Evolutionary conservation across 2,888 invertebrate species (phyloP).

Genomic region (Drosophila picticornis): DNA sequence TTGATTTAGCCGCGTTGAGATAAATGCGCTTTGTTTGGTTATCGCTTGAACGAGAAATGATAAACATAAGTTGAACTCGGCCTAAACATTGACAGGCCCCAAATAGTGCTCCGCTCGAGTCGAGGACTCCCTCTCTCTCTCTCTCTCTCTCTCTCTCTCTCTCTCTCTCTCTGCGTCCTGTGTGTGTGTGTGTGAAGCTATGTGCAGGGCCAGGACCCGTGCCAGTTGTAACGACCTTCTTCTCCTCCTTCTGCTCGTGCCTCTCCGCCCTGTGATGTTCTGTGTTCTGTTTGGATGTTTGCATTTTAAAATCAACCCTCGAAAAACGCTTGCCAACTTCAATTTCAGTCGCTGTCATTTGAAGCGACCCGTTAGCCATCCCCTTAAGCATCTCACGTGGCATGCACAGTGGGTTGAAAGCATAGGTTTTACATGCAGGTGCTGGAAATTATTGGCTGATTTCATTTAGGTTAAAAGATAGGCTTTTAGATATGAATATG

Average conservation of each 20-base stretch:
- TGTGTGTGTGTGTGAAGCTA: conserved; percentile 69
- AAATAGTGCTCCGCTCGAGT: conserved; percentile 22
- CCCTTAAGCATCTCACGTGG: conserved; percentile 11
- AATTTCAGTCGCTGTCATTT: conserved; percentile 76
- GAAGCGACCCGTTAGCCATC: conserved; percentile 44
- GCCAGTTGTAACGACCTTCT: conserved; percentile 52
- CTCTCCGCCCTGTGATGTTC: conserved; percentile 23
- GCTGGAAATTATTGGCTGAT: not conserved
- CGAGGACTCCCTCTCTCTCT: conserved; percentile 6
- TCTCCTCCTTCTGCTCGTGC: not conserved
- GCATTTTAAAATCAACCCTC: conserved; percentile 79
- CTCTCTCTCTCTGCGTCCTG: conserved; percentile 17
- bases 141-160: not conserved
- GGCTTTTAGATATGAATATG: not conserved
- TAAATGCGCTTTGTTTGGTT: conserved; percentile 70
- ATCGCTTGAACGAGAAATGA: conserved; percentile 52
- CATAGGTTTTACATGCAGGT: not conserved
- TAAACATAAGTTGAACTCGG: conserved; percentile 58
- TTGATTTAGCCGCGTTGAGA: conserved; percentile 71
- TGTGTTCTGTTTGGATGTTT: conserved; percentile 58
- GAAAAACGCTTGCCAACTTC: conserved; percentile 76
- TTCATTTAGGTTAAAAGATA: not conserved
- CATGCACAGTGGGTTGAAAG: conserved; percentile 29
- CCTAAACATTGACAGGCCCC: conserved; percentile 49
- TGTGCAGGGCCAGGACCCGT: conserved; percentile 52